Conservation (phyloP, 2,888 invertebrate genomes). For the Belgica antarctica region DNA sequence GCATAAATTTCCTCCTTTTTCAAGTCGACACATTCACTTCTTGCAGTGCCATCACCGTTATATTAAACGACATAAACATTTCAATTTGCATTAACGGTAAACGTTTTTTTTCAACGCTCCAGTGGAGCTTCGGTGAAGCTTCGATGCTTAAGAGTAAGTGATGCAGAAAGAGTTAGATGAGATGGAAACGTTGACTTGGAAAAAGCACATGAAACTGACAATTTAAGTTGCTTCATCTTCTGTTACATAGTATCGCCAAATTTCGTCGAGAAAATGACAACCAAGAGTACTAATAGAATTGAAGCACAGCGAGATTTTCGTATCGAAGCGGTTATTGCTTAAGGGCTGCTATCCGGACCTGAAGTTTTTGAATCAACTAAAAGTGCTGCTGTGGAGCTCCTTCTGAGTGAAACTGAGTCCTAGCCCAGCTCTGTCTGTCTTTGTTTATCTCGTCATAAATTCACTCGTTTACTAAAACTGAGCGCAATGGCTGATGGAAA, state of each 20-base stretch:
- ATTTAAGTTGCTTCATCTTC: not conserved
- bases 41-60: not conserved
- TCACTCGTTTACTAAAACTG: too few relatives aligned
- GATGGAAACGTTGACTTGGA: not conserved
- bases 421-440: too few relatives aligned
- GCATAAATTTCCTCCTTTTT: not conserved
- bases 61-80: not conserved
- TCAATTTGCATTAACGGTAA: not conserved
- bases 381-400: too few relatives aligned
- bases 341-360: too few relatives aligned
- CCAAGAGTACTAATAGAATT: too few relatives aligned
- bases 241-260: too few relatives aligned
- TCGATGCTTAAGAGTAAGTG: not conserved
- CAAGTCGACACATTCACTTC: not conserved
- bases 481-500: not conserved
- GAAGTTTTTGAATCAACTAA: too few relatives aligned
- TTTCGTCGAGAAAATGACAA: too few relatives aligned
- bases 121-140: not conserved
- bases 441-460: too few relatives aligned
- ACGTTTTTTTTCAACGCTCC: not conserved
- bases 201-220: not conserved
- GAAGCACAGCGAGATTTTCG: too few relatives aligned
- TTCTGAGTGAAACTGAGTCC: too few relatives aligned
- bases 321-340: too few relatives aligned
- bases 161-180: not conserved